Evolutionary conservation across 2,888 invertebrate species (phyloP).

Genomic region (Hyalella azteca): DNA sequence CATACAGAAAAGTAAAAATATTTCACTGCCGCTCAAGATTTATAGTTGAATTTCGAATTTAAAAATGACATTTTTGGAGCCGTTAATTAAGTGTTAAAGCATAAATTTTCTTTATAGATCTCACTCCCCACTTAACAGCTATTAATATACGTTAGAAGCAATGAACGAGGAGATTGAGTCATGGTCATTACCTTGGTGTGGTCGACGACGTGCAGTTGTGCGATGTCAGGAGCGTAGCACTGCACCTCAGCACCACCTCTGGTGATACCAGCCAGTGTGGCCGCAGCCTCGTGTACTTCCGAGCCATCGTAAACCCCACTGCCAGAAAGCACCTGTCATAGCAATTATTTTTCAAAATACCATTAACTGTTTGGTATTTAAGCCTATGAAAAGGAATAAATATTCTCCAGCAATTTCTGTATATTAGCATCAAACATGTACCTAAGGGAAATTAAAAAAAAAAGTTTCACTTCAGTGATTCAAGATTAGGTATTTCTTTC

Average conservation of each 20-base stretch:
- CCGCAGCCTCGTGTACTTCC: slow-evolving; percentile 68
- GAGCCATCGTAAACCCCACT: slow-evolving; percentile 68
- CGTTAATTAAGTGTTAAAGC: too few species aligned
- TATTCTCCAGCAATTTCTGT: neutral
- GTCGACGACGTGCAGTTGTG: slow-evolving; percentile 66
- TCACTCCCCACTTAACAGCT: too few species aligned
- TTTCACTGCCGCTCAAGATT: too few species aligned
- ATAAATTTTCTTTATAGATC: too few species aligned
- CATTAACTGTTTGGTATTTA: neutral
- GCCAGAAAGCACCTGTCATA: slow-evolving; percentile 65
- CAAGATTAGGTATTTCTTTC: neutral
- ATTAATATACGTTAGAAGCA: too few species aligned
- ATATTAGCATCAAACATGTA: neutral
- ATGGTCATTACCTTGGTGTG: slow-evolving; percentile 64
- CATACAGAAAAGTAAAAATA: too few species aligned
- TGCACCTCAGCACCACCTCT: slow-evolving; percentile 63
- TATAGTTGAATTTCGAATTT: slow-evolving; percentile 29
- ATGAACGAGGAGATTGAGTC: too few species aligned
- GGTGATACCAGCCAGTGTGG: slow-evolving; percentile 64
- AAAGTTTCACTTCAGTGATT: neutral
- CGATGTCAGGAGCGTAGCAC: slow-evolving; percentile 65
- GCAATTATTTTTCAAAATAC: neutral
- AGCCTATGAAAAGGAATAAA: neutral
- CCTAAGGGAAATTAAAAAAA: neutral
- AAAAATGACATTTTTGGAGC: too few species aligned